Conservation (phyloP, 2,888 invertebrate genomes). For the Athetis lepigone region DNA sequence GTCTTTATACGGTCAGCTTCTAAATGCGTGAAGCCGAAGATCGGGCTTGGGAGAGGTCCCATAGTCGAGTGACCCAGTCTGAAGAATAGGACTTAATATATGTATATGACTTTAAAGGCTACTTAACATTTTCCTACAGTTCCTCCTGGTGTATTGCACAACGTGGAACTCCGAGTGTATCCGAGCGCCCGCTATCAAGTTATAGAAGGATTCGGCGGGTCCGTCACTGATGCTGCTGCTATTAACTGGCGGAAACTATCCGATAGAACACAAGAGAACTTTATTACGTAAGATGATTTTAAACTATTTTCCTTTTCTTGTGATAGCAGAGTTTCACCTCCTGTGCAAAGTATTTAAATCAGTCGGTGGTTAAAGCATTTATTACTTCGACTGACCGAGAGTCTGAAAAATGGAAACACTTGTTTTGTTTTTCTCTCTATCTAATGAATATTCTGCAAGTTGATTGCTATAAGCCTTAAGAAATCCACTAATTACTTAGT, state of each 20-base stretch:
- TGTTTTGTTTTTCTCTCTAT: neutral
- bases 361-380: neutral
- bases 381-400: neutral
- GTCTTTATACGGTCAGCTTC: too few relatives aligned
- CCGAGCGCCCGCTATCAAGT: constrained; percentile 89
- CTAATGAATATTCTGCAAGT: constrained; percentile 1
- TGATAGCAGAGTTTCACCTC: neutral
- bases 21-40: too few relatives aligned
- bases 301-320: neutral
- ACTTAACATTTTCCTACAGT: constrained; percentile 58
- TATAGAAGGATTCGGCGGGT: constrained; percentile 96
- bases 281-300: constrained; percentile 77
- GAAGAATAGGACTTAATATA: too few relatives aligned
- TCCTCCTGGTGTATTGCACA: constrained; percentile 58
- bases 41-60: too few relatives aligned
- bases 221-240: constrained; percentile 94
- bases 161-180: constrained; percentile 70
- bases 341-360: neutral
- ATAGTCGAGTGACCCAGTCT: too few relatives aligned
- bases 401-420: neutral
- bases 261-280: constrained; percentile 73
- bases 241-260: constrained; percentile 93
- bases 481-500: neutral
- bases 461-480: constrained; percentile 14
- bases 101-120: neutral